A percentile compares a stretch with the other conserved stretches of the same genome.
Conservation (phyloP, 2,888 invertebrate species). For the Baronia brevicornis region DNA sequence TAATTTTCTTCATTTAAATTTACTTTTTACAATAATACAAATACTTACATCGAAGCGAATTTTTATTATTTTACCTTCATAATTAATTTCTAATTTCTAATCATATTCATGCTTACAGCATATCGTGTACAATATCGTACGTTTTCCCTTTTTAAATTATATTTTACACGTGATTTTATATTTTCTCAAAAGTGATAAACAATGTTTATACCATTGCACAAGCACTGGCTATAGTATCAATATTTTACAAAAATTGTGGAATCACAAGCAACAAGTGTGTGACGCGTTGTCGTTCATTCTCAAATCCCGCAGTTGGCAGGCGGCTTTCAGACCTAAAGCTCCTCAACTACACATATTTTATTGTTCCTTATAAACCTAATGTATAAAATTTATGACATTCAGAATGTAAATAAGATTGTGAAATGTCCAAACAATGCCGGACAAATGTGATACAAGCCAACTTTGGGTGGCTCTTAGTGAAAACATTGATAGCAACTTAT, state of each 20-base stretch:
- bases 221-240: not conserved
- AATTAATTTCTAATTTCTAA: too few relatives aligned
- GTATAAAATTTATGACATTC: too few relatives aligned
- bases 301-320: constrained; percentile 37
- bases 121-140: too few relatives aligned
- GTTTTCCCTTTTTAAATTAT: too few relatives aligned
- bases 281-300: constrained; percentile 17
- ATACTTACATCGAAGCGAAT: too few relatives aligned
- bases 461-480: constrained; percentile 75
- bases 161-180: too few relatives aligned
- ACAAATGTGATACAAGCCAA: constrained; percentile 51
- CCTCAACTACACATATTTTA: constrained; percentile 14
- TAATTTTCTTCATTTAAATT: too few relatives aligned
- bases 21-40: too few relatives aligned
- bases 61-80: too few relatives aligned
- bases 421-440: constrained; percentile 43
- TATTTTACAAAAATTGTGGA: not conserved
- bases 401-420: constrained; percentile 9
- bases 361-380: not conserved
- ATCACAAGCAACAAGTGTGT: constrained; percentile 35
- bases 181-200: not conserved
- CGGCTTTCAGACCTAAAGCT: constrained; percentile 35
- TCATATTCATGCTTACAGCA: too few relatives aligned
- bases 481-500: constrained; percentile 75
- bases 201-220: too few relatives aligned